Base-by-base conservation (phyloP, 2,888 invertebrate genomes). In the Rhingia rostrata region DNA sequence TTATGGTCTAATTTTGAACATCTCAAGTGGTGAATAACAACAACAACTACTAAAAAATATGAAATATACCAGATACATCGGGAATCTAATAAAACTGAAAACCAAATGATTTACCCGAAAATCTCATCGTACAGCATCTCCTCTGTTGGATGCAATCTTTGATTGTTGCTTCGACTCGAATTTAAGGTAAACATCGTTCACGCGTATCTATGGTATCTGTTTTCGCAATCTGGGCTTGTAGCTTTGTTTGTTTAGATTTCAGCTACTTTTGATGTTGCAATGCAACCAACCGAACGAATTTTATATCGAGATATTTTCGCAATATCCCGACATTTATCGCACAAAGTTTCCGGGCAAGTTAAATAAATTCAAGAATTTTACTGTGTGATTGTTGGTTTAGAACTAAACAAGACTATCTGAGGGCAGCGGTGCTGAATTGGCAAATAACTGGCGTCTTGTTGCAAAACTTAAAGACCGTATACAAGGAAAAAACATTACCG, bases 1-100 rank as follows among this genome's bases (percentile, higher is more conserved):
- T 85, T 85, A 85, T 85, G 81, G 85, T 81, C 74, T 84, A 80
- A 84, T 84, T 84, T 80, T 75, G 82, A 61, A 61, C 32, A 72
- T 78, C 56, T 67, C 79, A 61, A 51, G 69, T 63, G 39, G 14
- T 33, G 64, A 30, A 53, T 22, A 22, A 22, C 22, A 2, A 22
- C 22, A 2, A 22, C 22, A 22, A 22, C 2, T n/a, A 53, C 5
- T 45, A 9, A 54, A 7, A 47, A 35, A 0, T 30, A 66, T 58
- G 49, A 79, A 7, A 61, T 63, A 69, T 4, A 47, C 30, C 80
- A 80, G 43, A 73, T 30, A 22, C 33, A 73, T 66, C 53, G 2
- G 41, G 4, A 35, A 22, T 30, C 9, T 32, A 35, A 33, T 6
- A 32, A 32, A 32, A 43, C 6, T n/a, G n/a, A 33, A 54, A 67